phyloP scores from a whole-genome alignment of 2,113 vertebrate species.

The Peromyscus polionotus region DNA sequence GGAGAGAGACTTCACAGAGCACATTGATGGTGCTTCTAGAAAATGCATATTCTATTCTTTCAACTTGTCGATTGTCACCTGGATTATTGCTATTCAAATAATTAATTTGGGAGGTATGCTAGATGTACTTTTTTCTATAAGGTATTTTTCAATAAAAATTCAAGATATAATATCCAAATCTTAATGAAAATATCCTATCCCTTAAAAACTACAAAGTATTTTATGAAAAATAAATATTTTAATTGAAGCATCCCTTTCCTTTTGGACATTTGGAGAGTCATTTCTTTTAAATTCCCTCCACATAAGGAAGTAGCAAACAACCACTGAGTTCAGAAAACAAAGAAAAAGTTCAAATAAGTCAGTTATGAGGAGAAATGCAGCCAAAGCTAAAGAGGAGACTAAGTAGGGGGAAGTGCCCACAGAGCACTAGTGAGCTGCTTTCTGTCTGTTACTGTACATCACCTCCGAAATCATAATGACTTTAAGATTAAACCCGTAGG shows the following conservation, averaged over 20 bases:
- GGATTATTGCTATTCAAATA: background rate
- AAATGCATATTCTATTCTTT: background rate
- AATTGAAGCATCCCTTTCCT: background rate
- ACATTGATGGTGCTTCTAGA: background rate
- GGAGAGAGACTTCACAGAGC: background rate
- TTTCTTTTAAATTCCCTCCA: background rate
- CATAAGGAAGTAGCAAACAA: background rate
- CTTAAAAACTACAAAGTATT: slow-evolving; percentile 22
- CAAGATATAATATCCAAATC: background rate
- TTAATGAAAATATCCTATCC: background rate
- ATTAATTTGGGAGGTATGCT: background rate
- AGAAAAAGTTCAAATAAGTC: background rate
- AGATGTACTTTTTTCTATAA: background rate
- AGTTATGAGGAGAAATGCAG: background rate
- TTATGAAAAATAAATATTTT: background rate
- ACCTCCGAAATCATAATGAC: background rate
- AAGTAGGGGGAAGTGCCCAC: background rate
- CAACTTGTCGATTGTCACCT: no score
- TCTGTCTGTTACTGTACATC: background rate
- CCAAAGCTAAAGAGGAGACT: background rate
- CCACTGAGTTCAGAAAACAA: background rate
- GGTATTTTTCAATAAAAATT: background rate
- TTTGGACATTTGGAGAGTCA: slow-evolving; percentile 35
- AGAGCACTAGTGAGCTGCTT: background rate
- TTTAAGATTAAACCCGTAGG: background rate